Base-by-base conservation (phyloP, 2,888 invertebrate species). In the Tetragnatha montana region DNA sequence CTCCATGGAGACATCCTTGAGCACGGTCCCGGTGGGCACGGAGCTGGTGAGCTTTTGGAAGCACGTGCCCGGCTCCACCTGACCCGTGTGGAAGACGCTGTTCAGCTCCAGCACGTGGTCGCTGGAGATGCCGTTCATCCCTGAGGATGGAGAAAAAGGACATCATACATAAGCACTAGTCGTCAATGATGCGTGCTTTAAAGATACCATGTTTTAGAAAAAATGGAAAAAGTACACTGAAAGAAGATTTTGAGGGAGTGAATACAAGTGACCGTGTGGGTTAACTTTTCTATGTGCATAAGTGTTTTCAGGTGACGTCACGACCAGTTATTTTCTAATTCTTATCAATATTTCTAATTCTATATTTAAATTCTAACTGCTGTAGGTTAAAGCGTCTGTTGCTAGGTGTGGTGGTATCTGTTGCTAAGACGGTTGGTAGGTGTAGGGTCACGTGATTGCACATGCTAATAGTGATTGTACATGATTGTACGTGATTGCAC, bases 1-100 rank as follows among this genome's bases (percentile, higher is more conserved):
- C 91, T 96, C 96, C 92, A 98, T 95, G 22, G 97, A 97, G 8
- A 98, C 97, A 94, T 98, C 98, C 94, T 98, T 97, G 17, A 98
- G 95, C 86, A 98, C 97, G 60, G 98, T 95, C 0, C 97, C 97
- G 1, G 96, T 96, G 93, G 96, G 96, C 86, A 96, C 96, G 49
- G 95, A 96, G 0, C 97, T 97, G 74, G 96, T 95, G 82, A 96
- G 92, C 83, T 96, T 95, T 93, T 96, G 96, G 92, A 96, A 95
- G 93, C 96, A 96, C 0, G 92, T 91, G 14, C 91, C 92, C 22
- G 92, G 91, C 19, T 92, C 94, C 93, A 97, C 97, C 95, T 97
- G 96, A 90, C 97, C 97, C 60, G 97, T 97, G 93, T 98, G 97
- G 93, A 96, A 97, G 88, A 98, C 96, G 94, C 97, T 97, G 92